These are phyloP conservation scores for Ennomos fuscantarius DNA, from an alignment of 2,888 invertebrate species.

Conservation along the genomic window DNA sequence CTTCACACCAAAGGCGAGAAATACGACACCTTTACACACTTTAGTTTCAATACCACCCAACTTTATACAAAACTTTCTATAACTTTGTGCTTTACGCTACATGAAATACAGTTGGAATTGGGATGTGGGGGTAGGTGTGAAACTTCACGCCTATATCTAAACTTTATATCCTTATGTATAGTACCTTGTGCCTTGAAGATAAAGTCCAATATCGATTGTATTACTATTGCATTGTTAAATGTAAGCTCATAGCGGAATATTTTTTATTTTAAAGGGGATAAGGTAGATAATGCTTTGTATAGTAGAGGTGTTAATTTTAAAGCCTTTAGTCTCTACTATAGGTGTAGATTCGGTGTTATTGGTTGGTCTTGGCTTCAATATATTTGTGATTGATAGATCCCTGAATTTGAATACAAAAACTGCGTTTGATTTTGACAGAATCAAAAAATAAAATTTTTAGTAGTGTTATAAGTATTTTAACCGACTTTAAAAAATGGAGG, in stretches of 20 bases:
- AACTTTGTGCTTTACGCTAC: constrained; percentile 24
- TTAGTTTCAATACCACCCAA: constrained; percentile 51
- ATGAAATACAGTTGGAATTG: constrained; percentile 39
- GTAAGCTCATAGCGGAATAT: constrained; percentile 16
- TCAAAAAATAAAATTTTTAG: too few relatives aligned
- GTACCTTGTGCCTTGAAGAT: constrained; percentile 39
- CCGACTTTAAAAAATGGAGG: too few relatives aligned
- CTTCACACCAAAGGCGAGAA: constrained; percentile 83
- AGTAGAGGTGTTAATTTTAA: constrained; percentile 74
- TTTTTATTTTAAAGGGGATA: constrained; percentile 17
- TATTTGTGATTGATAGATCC: constrained; percentile 41
- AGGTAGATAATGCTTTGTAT: constrained; percentile 38
- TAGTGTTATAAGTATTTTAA: too few relatives aligned
- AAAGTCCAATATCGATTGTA: constrained; percentile 48
- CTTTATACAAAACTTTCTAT: constrained; percentile 12
- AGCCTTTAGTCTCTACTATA: constrained; percentile 68
- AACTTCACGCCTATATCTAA: constrained; percentile 78
- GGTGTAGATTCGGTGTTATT: constrained; percentile 59
- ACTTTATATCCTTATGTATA: constrained; percentile 43
- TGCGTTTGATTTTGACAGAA: too few relatives aligned
- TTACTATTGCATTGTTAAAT: constrained; percentile 44
- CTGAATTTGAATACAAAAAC: neutral
- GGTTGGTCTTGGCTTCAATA: constrained; percentile 57
- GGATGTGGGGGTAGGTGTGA: constrained; percentile 67
- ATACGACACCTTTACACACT: constrained; percentile 71